These are phyloP conservation scores for Mormoops blainvillei DNA, from an alignment of 2,113 vertebrate species.

Conservation along the genomic window DNA sequence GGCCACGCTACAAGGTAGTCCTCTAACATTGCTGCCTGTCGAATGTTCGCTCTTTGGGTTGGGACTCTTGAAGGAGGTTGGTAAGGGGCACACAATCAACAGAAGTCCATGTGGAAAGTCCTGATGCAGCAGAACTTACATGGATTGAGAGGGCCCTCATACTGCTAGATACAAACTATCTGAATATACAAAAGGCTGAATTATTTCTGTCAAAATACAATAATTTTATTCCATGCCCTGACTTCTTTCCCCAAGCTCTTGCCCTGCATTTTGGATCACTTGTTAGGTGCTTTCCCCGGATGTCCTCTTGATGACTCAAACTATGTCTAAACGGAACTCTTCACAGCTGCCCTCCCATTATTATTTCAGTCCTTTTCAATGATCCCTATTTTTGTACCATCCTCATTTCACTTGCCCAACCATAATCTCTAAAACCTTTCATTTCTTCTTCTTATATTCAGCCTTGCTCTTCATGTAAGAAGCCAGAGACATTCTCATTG, in stretches of 20 bases:
- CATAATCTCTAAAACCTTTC: neutral
- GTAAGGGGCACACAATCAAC: neutral
- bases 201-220: neutral
- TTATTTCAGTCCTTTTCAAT: neutral
- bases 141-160: neutral
- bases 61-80: neutral
- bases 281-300: neutral
- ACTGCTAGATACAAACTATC: neutral
- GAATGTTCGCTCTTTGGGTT: neutral
- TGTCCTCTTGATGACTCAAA: neutral
- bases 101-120: neutral
- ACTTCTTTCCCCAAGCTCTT: neutral
- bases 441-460: neutral
- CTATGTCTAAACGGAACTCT: neutral
- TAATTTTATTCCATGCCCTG: neutral
- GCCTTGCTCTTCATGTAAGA: neutral
- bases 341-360: neutral
- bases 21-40: neutral
- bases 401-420: neutral
- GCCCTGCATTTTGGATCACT: neutral
- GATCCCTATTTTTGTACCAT: neutral
- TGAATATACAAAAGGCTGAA: neutral
- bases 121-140: neutral
- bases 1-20: rapidly evolving
- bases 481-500: neutral